phyloP scores from a whole-genome alignment of 2,888 invertebrate species.

The Marronus borbonicus region DNA sequence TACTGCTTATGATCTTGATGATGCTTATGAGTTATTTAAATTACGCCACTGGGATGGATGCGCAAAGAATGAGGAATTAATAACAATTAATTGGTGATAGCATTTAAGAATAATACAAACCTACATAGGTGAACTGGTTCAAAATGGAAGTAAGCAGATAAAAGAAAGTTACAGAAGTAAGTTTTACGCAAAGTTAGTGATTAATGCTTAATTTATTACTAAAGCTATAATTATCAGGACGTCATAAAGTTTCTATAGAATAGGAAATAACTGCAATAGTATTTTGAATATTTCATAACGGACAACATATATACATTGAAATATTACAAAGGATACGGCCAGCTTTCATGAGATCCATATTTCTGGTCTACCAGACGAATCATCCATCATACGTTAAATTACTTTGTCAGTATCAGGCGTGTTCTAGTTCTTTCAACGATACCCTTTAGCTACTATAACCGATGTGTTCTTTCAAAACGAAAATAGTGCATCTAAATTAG shows the following conservation, averaged over 20 bases:
- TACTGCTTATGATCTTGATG: too few species aligned
- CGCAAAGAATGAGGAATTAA: too few species aligned
- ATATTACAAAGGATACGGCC: not conserved
- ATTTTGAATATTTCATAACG: not conserved
- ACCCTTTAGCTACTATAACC: not conserved
- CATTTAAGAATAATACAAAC: too few species aligned
- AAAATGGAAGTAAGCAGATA: too few species aligned
- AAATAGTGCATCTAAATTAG: not conserved
- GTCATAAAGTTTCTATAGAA: not conserved
- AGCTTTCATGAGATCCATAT: constrained; percentile 1
- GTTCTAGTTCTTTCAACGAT: constrained; percentile 23
- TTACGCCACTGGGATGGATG: too few species aligned
- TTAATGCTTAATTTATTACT: not conserved
- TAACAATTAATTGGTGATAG: too few species aligned
- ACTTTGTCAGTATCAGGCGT: constrained; percentile 37
- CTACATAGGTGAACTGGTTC: too few species aligned
- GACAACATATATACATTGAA: not conserved
- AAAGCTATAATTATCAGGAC: not conserved
- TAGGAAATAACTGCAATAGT: not conserved
- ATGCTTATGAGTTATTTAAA: too few species aligned
- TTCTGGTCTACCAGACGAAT: constrained; percentile 29
- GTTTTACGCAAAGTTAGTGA: too few species aligned
- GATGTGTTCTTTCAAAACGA: not conserved
- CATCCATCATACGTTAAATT: constrained; percentile 37
- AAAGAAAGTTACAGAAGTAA: too few species aligned